phyloP scores from a whole-genome alignment of 2,797 vertebrate genomes.

The Tragelaphus eurycerus region DNA sequence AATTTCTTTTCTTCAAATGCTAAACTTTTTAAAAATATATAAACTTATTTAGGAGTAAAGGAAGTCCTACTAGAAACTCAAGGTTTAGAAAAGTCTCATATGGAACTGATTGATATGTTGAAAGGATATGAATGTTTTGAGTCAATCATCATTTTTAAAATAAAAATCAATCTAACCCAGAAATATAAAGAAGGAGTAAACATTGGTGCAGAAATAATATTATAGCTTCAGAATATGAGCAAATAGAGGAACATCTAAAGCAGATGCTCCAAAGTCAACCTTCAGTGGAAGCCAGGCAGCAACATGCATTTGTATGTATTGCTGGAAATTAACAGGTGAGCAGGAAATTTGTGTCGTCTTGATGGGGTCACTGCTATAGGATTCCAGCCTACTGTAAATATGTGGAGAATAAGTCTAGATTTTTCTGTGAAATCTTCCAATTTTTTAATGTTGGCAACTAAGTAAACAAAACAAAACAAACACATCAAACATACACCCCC shows the following conservation, averaged over 20 bases:
- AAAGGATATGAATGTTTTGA: not conserved
- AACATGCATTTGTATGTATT: not conserved
- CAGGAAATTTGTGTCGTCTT: not conserved
- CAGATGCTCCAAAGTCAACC: not conserved
- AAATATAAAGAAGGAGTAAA: not conserved
- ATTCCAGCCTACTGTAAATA: not conserved
- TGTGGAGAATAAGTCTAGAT: not conserved
- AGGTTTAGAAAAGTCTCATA: not conserved
- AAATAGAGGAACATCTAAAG: not conserved
- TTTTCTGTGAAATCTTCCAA: not conserved
- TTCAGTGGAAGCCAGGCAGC: not conserved
- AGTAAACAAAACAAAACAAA: not conserved
- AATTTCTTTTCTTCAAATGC: slow-evolving; percentile 5
- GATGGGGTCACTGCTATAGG: not conserved
- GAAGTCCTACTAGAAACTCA: not conserved
- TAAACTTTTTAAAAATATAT: slow-evolving; percentile 23
- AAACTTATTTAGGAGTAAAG: not conserved
- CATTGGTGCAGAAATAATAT: not conserved
- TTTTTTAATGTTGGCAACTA: not conserved
- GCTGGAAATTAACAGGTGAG: not conserved
- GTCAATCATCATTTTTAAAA: not conserved
- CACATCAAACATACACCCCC: not conserved
- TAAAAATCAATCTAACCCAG: not conserved
- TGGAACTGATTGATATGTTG: not conserved
- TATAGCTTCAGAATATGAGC: not conserved